Evolutionary conservation across 2,888 invertebrate genomes (phyloP), one percentile per base, ranked within the genome.

Genomic region (Ectemnius cavifrons): DNA sequence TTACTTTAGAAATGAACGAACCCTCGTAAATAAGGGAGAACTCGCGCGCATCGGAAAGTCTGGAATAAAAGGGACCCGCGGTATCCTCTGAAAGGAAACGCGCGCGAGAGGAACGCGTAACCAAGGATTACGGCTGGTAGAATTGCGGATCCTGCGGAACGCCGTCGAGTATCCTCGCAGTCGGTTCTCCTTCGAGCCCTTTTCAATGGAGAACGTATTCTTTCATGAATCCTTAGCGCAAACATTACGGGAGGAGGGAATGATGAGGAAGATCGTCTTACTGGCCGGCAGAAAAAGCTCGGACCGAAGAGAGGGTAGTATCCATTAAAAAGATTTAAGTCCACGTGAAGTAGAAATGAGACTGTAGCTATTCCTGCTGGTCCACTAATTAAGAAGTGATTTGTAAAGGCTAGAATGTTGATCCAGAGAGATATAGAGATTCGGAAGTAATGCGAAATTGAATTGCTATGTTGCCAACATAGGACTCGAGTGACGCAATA

Each of bases 1-100:
- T 70, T 80, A 68, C 73, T 80, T 82, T 75, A 68, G 70, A 71
- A 78, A 75, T 74, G 66, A 62, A 23, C 60, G 69, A 23, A 64
- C 57, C 67, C 69, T 49, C 65, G 56, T 58, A 63, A 47, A 52
- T 63, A 37, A 14, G 16, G 61, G 49, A 58, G 61, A 59, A 69
- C 56, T 18, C 60, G 18, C 46, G 37, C 37, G 60, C 68, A 62
- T 52, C 46, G 67, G 67, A 62, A 66, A 78, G 71, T 60, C 28
- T 37, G 23, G 60, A 37, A 65, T 80, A 67, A 82, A 81, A 73
- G 63, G 59, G 70, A 61, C 57, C 68, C 61, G 68, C 67, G 62
- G 18, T 28, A 37, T 63, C 18, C 27, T 64, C 49, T 71, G 71
- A 78, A 78, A 66, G 75, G 70, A 47, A 73, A 72, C 5, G n/a